A percentile compares a stretch with the other conserved stretches of the same genome.
Conservation (phyloP, 2,888 invertebrate species). For the Myopa tessellatipennis region DNA sequence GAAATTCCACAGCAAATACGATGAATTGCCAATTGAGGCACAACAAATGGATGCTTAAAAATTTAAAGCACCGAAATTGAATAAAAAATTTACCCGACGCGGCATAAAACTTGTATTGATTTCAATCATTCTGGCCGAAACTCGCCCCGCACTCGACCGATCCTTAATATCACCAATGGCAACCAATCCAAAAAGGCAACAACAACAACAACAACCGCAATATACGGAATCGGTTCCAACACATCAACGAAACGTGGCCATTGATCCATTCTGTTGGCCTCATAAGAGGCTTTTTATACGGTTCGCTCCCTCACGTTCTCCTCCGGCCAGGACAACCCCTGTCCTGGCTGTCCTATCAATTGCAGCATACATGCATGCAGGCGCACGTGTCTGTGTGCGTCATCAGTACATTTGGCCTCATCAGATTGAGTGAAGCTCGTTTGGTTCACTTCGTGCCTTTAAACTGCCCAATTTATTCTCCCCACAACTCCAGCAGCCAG, state of each 20-base stretch:
- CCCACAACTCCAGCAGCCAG: neutral
- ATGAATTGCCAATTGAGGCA: slow-evolving; percentile 14
- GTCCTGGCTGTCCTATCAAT: slow-evolving; percentile 20
- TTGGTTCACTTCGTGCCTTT: slow-evolving; percentile 4
- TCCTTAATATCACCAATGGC: neutral
- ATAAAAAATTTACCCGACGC: slow-evolving; percentile 48
- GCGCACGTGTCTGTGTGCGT: slow-evolving; percentile 4
- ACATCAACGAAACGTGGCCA: slow-evolving; percentile 21
- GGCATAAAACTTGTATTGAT: neutral
- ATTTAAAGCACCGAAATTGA: slow-evolving; percentile 25
- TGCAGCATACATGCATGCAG: neutral
- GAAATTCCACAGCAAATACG: neutral
- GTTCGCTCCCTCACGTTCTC: neutral
- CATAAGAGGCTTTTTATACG: slow-evolving; percentile 19
- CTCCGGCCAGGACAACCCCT: neutral
- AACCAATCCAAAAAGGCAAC: neutral
- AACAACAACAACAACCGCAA: slow-evolving; percentile 19
- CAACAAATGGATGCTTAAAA: slow-evolving; percentile 13
- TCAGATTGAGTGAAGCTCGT: slow-evolving; percentile 20
- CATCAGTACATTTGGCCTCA: neutral
- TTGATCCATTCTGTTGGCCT: slow-evolving; percentile 24
- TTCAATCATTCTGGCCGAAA: neutral
- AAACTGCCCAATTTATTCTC: slow-evolving; percentile 27
- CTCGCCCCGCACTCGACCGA: neutral
- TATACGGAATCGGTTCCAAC: slow-evolving; percentile 14